phyloP scores from a whole-genome alignment of 2,797 vertebrate genomes.

The Cyclopterus lumpus region DNA sequence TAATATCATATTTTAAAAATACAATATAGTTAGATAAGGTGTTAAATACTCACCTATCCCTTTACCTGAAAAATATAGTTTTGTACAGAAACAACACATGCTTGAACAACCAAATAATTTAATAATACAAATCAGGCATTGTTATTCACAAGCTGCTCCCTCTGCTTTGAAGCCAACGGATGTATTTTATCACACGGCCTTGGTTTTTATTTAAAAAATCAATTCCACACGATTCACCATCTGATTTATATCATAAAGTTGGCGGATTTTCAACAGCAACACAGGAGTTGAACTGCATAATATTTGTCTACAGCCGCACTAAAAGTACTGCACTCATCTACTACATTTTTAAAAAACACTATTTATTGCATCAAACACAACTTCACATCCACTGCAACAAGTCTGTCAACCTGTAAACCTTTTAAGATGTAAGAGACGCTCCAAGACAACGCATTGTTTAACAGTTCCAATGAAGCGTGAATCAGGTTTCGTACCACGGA shows the following conservation, averaged over 20 bases:
- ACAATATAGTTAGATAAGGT: no score
- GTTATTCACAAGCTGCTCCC: constrained; percentile 16
- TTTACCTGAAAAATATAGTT: background rate
- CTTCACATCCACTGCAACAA: constrained; percentile 11
- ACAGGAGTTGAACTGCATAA: constrained; percentile 34
- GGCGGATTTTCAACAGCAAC: constrained; percentile 39
- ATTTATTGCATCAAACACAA: background rate
- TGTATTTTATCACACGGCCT: constrained; percentile 24
- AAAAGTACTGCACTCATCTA: background rate
- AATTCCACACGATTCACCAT: constrained; percentile 25
- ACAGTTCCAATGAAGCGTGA: constrained; percentile 23
- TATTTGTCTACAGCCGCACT: constrained; percentile 21
- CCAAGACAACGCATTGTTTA: constrained; percentile 46
- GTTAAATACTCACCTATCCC: background rate
- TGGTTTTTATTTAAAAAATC: constrained; percentile 43
- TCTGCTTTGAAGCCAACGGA: constrained; percentile 13
- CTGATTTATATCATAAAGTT: constrained; percentile 46
- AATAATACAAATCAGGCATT: background rate
- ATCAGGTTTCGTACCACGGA: background rate
- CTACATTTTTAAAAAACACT: background rate
- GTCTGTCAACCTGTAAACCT: constrained; percentile 24
- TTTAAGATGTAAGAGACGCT: constrained; percentile 19
- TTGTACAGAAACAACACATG: constrained; percentile 1
- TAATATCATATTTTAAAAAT: background rate
- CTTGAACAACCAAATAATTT: constrained; percentile 3